Percentiles rank a stretch among this genome's conserved stretches.
Evolutionary conservation across 2,113 vertebrate species (phyloP).

Genomic region (Pachypanchax playfairii): DNA sequence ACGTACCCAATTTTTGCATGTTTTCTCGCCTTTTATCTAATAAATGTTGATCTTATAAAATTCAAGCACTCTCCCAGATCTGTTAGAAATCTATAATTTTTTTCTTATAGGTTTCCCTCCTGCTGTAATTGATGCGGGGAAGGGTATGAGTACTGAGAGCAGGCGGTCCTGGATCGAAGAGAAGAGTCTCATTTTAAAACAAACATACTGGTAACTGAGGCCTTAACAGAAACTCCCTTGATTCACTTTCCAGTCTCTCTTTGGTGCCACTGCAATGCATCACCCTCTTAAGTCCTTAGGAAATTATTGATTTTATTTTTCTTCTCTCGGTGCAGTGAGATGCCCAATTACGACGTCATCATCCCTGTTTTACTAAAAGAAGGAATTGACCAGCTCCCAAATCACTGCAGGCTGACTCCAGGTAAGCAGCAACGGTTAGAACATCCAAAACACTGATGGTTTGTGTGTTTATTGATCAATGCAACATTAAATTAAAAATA

Average conservation of each 20-base stretch:
- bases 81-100: conserved; percentile 35
- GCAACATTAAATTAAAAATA: conserved; percentile 44
- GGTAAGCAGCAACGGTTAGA: conserved; percentile 74
- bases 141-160: conserved; percentile 83
- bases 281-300: conserved; percentile 32
- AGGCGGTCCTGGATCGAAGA: conserved; percentile 86
- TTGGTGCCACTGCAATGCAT: conserved; percentile 4
- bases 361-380: conserved; percentile 85
- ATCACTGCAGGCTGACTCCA: conserved; percentile 90
- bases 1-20: conserved; percentile 1
- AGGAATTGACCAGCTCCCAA: conserved; percentile 85
- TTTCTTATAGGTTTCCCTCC: conserved; percentile 79
- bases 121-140: conserved; percentile 83
- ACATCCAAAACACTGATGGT: conserved; percentile 7
- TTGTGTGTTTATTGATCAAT: conserved; percentile 53
- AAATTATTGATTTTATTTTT: conserved; percentile 43
- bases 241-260: conserved; percentile 38
- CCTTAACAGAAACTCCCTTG: conserved; percentile 14
- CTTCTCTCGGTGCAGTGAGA: conserved; percentile 79
- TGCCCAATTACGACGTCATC: conserved; percentile 87
- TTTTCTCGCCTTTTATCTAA: conserved; percentile 29
- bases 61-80: conserved; percentile 26
- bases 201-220: conserved; percentile 87
- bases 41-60: conserved; percentile 36
- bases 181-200: conserved; percentile 86